phyloP scores from a whole-genome alignment of 2,113 vertebrate species.

The Saguinus midas region DNA sequence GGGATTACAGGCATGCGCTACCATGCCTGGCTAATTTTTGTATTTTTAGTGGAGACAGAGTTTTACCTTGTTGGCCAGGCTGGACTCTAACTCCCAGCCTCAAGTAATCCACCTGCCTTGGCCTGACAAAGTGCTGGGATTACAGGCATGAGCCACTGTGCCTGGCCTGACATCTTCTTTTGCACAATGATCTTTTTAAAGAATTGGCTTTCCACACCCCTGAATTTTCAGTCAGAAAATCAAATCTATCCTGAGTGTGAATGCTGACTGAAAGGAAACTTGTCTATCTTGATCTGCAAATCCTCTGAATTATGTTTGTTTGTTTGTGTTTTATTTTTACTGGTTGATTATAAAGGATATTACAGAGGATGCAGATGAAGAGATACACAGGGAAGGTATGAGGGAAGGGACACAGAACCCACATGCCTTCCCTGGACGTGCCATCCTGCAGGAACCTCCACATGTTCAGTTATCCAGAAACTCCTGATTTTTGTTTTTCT shows the following conservation, averaged over 20 bases:
- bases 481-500: not conserved
- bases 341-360: not conserved
- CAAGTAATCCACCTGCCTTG: too few relatives aligned
- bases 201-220: not conserved
- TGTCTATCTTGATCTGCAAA: not conserved
- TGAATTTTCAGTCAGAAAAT: conserved; percentile 43
- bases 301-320: not conserved
- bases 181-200: not conserved
- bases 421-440: not conserved
- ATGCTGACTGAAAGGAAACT: not conserved
- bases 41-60: too few relatives aligned
- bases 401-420: too few relatives aligned
- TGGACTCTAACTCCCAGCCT: too few relatives aligned
- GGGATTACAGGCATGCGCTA: too few relatives aligned
- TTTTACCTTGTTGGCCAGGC: too few relatives aligned
- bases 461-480: not conserved
- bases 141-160: too few relatives aligned
- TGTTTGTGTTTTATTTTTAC: not conserved
- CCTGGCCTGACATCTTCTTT: not conserved
- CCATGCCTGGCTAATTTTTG: too few relatives aligned
- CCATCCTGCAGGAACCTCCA: not conserved
- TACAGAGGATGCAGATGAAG: not conserved
- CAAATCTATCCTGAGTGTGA: not conserved
- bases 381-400: not conserved
- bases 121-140: too few relatives aligned